These are phyloP conservation scores for Trichomalopsis sarcophagae DNA, from an alignment of 1,140 invertebrate genomes.

Conservation along the genomic window DNA sequence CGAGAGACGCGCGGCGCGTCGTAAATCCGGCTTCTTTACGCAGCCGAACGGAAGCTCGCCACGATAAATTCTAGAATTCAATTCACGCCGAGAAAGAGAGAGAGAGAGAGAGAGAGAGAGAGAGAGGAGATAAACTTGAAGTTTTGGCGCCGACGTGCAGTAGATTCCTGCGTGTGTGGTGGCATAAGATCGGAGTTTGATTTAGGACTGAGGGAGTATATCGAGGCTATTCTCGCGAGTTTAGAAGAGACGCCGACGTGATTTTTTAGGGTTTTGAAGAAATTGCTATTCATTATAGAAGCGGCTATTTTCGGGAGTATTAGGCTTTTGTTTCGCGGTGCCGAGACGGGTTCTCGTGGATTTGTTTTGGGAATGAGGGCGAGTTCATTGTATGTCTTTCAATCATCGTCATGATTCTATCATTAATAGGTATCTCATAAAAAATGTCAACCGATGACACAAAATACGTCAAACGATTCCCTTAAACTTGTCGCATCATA, in stretches of 20 bases:
- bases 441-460: background rate
- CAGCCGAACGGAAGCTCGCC: slow-evolving; percentile 72
- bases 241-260: slow-evolving; percentile 24
- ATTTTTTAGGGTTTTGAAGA: slow-evolving; percentile 35
- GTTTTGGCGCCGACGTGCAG: slow-evolving; percentile 48
- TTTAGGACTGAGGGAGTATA: slow-evolving; percentile 13
- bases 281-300: slow-evolving; percentile 37
- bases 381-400: background rate
- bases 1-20: slow-evolving; percentile 56
- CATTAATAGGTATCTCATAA: background rate
- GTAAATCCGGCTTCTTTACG: slow-evolving; percentile 71
- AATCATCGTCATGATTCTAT: no score
- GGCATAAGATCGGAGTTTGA: slow-evolving; percentile 41
- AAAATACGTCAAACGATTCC: background rate
- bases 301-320: background rate
- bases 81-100: slow-evolving; percentile 60
- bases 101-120: slow-evolving; percentile 3
- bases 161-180: background rate
- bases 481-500: background rate
- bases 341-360: background rate
- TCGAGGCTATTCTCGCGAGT: slow-evolving; percentile 6
- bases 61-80: slow-evolving; percentile 74
- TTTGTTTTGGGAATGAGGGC: background rate
- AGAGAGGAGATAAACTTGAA: slow-evolving; percentile 15
- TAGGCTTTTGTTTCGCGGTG: background rate